Percentiles rank a stretch among this genome's conserved stretches.
These are phyloP conservation scores for Drosophila lacertosa DNA, from an alignment of 1,140 invertebrate species.

Conservation along the genomic window DNA sequence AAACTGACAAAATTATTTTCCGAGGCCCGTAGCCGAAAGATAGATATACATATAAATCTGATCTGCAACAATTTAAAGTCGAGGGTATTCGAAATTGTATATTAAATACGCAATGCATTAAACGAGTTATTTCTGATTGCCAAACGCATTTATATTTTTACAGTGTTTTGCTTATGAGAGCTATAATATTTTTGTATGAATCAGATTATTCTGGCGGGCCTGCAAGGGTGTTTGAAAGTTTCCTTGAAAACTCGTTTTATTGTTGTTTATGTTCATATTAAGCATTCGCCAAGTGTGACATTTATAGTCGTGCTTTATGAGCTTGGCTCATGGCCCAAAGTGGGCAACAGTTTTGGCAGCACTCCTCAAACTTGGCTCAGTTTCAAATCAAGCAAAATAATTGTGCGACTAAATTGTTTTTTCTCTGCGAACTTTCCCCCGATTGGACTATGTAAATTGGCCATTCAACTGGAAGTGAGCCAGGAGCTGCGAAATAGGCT, in stretches of 20 bases:
- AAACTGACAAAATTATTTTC: conserved; percentile 20
- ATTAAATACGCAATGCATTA: too few relatives aligned
- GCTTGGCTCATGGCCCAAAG: conserved; percentile 34
- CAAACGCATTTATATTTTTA: too few relatives aligned
- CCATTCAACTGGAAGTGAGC: conserved; percentile 23
- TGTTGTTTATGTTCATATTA: conserved; percentile 25
- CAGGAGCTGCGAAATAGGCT: conserved; percentile 5
- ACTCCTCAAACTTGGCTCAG: conserved; percentile 35
- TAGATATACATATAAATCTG: conserved; percentile 11
- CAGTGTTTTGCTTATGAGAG: too few relatives aligned
- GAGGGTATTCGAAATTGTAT: too few relatives aligned
- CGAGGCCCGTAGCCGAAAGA: neutral
- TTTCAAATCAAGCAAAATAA: conserved; percentile 42
- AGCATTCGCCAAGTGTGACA: conserved; percentile 43
- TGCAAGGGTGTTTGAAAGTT: neutral
- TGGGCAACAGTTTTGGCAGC: conserved; percentile 47
- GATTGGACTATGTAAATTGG: conserved; percentile 18
- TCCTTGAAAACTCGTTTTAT: neutral
- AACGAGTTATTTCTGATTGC: too few relatives aligned
- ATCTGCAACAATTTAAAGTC: neutral
- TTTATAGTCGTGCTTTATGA: conserved; percentile 42
- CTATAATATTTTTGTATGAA: too few relatives aligned
- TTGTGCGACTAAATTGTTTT: conserved; percentile 56
- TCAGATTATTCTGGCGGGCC: too few relatives aligned
- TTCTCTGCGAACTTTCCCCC: conserved; percentile 37